Conservation (phyloP, 2,888 invertebrate species). For the Griposia aprilina region DNA sequence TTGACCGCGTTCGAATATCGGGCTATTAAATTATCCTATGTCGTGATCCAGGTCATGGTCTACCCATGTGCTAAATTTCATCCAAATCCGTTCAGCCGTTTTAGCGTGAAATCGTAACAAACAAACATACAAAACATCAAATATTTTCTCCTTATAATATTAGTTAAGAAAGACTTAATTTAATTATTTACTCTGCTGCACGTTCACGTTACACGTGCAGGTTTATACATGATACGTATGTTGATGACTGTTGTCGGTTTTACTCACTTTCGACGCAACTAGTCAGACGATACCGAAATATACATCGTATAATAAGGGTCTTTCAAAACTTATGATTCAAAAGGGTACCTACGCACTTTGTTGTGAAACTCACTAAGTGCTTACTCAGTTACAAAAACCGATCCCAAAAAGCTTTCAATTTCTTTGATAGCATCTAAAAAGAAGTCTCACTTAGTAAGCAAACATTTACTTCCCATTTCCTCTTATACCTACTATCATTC, state of each 20-base stretch:
- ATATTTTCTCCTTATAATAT: too few species aligned
- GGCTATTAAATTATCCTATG: too few species aligned
- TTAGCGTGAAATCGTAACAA: too few species aligned
- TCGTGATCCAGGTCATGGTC: too few species aligned
- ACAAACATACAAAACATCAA: too few species aligned
- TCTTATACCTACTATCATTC: constrained; percentile 48
- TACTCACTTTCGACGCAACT: not conserved
- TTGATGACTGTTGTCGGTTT: not conserved
- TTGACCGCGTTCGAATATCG: too few species aligned
- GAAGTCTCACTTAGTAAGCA: constrained; percentile 53
- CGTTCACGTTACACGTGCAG: not conserved
- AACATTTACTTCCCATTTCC: constrained; percentile 41
- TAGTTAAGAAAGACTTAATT: not conserved
- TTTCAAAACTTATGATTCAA: constrained; percentile 3
- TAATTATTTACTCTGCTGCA: not conserved
- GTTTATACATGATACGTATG: not conserved
- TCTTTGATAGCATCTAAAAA: constrained; percentile 40
- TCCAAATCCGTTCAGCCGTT: too few species aligned
- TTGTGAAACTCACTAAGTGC: constrained; percentile 19
- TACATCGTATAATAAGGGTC: not conserved
- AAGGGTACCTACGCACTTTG: not conserved
- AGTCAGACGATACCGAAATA: not conserved
- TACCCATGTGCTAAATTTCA: too few species aligned
- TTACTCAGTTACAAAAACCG: constrained; percentile 18
- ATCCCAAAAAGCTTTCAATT: constrained; percentile 50